phyloP scores from a whole-genome alignment of 2,797 vertebrate species.

The Thamnophis elegans region DNA sequence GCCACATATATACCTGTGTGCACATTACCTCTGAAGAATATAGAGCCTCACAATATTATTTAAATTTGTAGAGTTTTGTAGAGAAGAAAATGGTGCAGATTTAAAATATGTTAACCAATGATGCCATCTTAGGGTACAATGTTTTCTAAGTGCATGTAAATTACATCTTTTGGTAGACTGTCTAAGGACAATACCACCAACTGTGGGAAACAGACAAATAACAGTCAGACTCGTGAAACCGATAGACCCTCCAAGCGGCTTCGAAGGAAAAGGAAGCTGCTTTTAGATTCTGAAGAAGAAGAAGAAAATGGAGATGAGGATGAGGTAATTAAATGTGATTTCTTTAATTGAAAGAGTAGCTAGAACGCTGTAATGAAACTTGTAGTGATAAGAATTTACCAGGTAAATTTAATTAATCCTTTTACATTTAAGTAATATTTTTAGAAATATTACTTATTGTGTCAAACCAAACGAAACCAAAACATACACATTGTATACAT shows the following conservation, averaged over 20 bases:
- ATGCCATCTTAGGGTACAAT: not conserved
- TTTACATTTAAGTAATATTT: not conserved
- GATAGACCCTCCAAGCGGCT: slow-evolving; percentile 81
- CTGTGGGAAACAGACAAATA: slow-evolving; percentile 67
- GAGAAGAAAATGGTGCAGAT: not conserved
- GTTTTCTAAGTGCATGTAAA: not conserved
- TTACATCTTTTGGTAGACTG: slow-evolving; percentile 29
- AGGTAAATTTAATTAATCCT: not conserved
- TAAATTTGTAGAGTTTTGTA: not conserved
- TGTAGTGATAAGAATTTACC: not conserved
- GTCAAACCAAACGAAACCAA: not conserved
- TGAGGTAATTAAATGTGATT: slow-evolving; percentile 73
- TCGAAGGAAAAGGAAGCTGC: slow-evolving; percentile 87
- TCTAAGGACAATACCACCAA: slow-evolving; percentile 70
- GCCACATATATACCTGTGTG: not conserved
- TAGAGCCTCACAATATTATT: not conserved
- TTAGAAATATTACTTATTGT: not conserved
- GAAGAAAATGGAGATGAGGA: slow-evolving; percentile 86
- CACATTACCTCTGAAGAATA: not conserved
- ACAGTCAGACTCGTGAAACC: slow-evolving; percentile 66
- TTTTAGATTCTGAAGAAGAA: slow-evolving; percentile 89
- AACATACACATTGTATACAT: not conserved
- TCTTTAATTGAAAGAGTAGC: slow-evolving; percentile 15
- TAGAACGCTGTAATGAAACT: not conserved
- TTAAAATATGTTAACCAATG: not conserved